Evolutionary conservation across 2,797 vertebrate genomes (phyloP).

Genomic region (Lophotriccus pileatus): DNA sequence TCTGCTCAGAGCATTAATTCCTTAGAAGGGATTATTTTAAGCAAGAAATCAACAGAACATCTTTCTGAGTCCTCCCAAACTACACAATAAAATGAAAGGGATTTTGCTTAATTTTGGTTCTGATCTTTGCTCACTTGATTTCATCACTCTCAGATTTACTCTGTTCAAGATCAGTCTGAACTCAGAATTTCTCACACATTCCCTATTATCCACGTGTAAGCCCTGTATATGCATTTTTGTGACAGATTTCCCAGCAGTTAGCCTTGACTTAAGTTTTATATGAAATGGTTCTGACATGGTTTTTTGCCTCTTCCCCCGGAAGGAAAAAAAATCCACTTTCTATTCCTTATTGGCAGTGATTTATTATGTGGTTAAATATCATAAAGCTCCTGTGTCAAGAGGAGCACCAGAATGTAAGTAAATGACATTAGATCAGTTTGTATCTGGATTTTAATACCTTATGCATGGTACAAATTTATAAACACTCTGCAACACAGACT

Average conservation of each 20-base stretch:
- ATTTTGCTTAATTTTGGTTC: conserved; percentile 57
- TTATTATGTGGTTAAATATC: neutral
- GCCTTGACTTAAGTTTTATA: neutral
- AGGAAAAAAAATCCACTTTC: neutral
- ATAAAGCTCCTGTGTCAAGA: neutral
- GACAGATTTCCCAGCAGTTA: neutral
- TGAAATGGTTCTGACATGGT: neutral
- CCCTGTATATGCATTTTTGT: neutral
- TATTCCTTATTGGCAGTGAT: neutral
- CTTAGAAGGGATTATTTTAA: conserved; percentile 78
- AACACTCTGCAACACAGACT: neutral
- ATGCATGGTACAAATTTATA: neutral
- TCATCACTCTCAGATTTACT: conserved; percentile 47
- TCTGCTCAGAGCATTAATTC: conserved; percentile 78
- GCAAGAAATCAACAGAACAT: conserved; percentile 77
- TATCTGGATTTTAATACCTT: neutral
- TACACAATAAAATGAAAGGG: conserved; percentile 68
- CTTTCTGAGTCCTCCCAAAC: conserved; percentile 70
- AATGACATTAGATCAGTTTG: neutral
- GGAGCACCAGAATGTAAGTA: neutral
- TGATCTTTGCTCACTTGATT: conserved; percentile 67
- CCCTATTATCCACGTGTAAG: neutral
- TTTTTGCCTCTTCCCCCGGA: neutral
- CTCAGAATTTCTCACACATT: neutral
- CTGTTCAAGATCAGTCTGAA: neutral